Percentiles rank a stretch among this genome's conserved stretches.
Conservation (phyloP, 2,888 invertebrate genomes). For the Octodonta nipae region DNA sequence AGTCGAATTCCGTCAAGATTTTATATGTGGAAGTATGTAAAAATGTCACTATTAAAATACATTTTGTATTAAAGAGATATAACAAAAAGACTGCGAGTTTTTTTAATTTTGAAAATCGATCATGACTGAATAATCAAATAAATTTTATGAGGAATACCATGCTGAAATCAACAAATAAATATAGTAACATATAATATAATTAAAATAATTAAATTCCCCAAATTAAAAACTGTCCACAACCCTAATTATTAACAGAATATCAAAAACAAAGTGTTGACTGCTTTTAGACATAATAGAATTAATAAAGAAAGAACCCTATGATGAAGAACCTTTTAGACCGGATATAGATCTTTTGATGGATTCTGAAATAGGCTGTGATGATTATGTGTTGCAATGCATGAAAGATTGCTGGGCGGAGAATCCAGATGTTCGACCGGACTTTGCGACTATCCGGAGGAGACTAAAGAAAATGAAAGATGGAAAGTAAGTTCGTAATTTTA, state of each 20-base stretch:
- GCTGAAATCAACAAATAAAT: too few species aligned
- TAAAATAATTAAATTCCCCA: too few species aligned
- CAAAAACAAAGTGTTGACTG: neutral
- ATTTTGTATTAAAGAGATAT: too few species aligned
- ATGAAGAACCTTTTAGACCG: constrained; percentile 66
- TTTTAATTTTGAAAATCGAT: too few species aligned
- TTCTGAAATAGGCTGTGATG: constrained; percentile 59
- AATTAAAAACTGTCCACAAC: too few species aligned
- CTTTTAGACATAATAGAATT: constrained; percentile 69
- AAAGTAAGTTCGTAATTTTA: constrained; percentile 47
- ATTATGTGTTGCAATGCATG: constrained; percentile 70
- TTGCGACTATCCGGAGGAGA: constrained; percentile 59
- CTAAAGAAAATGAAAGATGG: constrained; percentile 84
- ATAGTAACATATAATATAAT: too few species aligned
- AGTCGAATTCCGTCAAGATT: too few species aligned
- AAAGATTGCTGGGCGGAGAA: constrained; percentile 82
- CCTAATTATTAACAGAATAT: constrained; percentile 3
- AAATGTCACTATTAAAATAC: too few species aligned
- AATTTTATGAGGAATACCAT: too few species aligned
- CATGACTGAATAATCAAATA: too few species aligned
- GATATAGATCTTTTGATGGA: constrained; percentile 59
- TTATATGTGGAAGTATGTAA: too few species aligned
- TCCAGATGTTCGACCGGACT: constrained; percentile 73
- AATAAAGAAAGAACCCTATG: constrained; percentile 54
- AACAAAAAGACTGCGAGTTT: too few species aligned